Conservation (phyloP, 2,113 vertebrate species). For the Lanius collurio region DNA sequence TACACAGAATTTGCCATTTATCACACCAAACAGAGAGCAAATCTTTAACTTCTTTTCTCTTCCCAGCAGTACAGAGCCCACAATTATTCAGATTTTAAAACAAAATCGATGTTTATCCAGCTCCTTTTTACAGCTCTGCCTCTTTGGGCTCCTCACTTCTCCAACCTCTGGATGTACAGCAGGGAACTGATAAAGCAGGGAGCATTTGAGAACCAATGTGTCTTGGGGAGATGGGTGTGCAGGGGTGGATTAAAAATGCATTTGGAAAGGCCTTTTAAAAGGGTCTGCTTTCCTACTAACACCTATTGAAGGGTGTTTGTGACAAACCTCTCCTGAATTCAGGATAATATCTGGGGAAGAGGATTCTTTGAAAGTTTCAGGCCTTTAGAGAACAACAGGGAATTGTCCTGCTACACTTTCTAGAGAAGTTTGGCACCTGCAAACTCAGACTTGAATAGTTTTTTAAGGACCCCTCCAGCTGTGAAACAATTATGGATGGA, state of each 20-base stretch:
- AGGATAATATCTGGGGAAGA: not conserved
- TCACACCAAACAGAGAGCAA: conserved; percentile 65
- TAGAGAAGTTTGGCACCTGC: not conserved
- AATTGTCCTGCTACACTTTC: not conserved
- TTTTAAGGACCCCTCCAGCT: not conserved
- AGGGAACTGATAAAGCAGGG: not conserved
- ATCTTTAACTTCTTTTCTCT: conserved; percentile 54
- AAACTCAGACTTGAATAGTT: not conserved
- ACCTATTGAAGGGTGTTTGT: not conserved
- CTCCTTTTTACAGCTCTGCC: conserved; percentile 4
- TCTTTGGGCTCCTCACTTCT: not conserved
- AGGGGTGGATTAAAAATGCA: not conserved
- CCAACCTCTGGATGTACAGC: not conserved
- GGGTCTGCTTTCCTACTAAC: not conserved
- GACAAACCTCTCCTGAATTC: not conserved
- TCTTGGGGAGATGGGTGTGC: not conserved
- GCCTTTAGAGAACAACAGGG: not conserved
- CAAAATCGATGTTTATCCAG: conserved; percentile 27
- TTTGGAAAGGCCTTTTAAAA: not conserved
- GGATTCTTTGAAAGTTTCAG: not conserved
- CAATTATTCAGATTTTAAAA: conserved; percentile 56
- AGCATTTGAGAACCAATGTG: not conserved
- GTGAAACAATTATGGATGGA: not conserved
- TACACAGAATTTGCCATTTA: conserved; percentile 71
- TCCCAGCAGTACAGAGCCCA: conserved; percentile 18